A percentile compares a stretch with the other conserved stretches of the same genome.
phyloP scores from a whole-genome alignment of 1,140 invertebrate species.

The Hyles vespertilio region DNA sequence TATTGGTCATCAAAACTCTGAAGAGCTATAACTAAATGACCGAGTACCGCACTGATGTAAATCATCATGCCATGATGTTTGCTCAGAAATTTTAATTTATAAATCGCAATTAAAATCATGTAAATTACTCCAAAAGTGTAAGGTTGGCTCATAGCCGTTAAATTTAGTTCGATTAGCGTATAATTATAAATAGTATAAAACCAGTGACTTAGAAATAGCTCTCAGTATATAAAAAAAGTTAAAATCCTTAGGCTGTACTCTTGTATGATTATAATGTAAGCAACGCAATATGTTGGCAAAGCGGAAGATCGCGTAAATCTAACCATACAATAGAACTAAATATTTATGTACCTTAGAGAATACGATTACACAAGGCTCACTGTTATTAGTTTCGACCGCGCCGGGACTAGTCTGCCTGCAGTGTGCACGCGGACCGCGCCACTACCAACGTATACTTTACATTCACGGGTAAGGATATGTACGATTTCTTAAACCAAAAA shows the following conservation, averaged over 20 bases:
- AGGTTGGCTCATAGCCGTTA: constrained; percentile 56
- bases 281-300: constrained; percentile 74
- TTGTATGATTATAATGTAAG: constrained; percentile 73
- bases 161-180: constrained; percentile 51
- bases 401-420: constrained; percentile 31
- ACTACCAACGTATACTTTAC: constrained; percentile 51
- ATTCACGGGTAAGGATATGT: constrained; percentile 70
- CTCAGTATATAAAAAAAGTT: constrained; percentile 71
- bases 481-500: constrained; percentile 59
- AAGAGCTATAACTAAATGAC: constrained; percentile 74
- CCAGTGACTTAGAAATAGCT: constrained; percentile 74
- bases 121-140: constrained; percentile 72
- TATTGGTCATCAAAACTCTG: constrained; percentile 72
- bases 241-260: constrained; percentile 76
- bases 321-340: constrained; percentile 73
- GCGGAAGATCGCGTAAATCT: constrained; percentile 72
- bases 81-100: constrained; percentile 47
- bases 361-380: constrained; percentile 71
- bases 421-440: constrained; percentile 15
- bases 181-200: constrained; percentile 66
- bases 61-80: constrained; percentile 70
- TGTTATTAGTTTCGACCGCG: constrained; percentile 49
- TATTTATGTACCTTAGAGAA: constrained; percentile 71
- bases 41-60: constrained; percentile 31
- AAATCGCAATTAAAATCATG: constrained; percentile 68